Evolutionary conservation across 1,140 invertebrate genomes (phyloP).

Genomic region (Anastatus disparis): DNA sequence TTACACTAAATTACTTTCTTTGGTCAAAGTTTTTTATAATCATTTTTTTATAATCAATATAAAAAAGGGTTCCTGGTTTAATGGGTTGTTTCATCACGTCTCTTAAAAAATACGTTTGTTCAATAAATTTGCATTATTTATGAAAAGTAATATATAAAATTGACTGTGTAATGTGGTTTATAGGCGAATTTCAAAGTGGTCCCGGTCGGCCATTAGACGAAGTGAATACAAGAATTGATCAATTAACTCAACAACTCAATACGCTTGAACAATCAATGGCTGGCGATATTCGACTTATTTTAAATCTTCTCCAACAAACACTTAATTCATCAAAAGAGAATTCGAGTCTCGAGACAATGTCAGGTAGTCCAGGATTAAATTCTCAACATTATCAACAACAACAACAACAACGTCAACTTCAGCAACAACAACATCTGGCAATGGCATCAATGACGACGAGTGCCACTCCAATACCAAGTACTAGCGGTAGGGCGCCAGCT

Average conservation of each 20-base stretch:
- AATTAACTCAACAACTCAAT: constrained; percentile 71
- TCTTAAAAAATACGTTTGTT: too few relatives aligned
- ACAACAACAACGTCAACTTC: neutral
- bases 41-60: too few relatives aligned
- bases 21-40: too few relatives aligned
- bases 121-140: too few relatives aligned
- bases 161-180: too few relatives aligned
- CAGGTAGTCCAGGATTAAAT: constrained; percentile 46
- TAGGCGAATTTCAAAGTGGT: constrained; percentile 6
- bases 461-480: neutral
- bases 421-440: constrained; percentile 49
- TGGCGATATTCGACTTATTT: constrained; percentile 74
- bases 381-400: neutral
- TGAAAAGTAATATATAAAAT: too few relatives aligned
- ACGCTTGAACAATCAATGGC: constrained; percentile 74
- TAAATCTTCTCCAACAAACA: constrained; percentile 72
- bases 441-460: constrained; percentile 55
- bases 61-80: too few relatives aligned
- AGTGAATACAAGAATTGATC: constrained; percentile 72
- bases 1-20: too few relatives aligned
- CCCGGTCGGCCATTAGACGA: constrained; percentile 66
- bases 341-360: constrained; percentile 62
- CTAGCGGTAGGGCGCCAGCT: constrained; percentile 58
- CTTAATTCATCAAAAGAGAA: constrained; percentile 59
- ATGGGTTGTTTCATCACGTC: too few relatives aligned